phyloP scores from a whole-genome alignment of 2,113 vertebrate species.

The Quiscalus mexicanus region DNA sequence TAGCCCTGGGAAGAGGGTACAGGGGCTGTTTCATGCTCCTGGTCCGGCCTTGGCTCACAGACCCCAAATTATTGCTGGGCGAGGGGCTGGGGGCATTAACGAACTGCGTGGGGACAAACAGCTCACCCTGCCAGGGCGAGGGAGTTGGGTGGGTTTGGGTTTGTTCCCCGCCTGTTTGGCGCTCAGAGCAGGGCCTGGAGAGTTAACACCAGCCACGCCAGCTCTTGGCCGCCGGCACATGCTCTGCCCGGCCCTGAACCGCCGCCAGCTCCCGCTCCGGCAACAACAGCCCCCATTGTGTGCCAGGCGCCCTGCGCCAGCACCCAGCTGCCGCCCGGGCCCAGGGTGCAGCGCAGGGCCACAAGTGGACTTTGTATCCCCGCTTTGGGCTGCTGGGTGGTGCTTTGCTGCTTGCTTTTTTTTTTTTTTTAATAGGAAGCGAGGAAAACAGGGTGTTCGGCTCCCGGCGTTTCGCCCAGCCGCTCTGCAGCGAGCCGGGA shows the following conservation, averaged over 20 bases:
- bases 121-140: background rate
- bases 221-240: background rate
- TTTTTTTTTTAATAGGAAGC: background rate
- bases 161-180: background rate
- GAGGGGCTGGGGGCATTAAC: rapidly evolving
- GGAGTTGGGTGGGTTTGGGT: rapidly evolving
- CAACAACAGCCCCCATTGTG: constrained; percentile 46
- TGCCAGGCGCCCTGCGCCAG: background rate
- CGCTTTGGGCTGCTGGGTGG: background rate
- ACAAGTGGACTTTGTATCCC: constrained; percentile 57
- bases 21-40: rapidly evolving
- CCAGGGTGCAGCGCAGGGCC: background rate
- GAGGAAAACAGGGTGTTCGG: background rate
- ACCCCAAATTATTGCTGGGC: rapidly evolving
- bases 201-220: background rate
- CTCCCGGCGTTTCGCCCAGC: background rate
- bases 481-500: background rate
- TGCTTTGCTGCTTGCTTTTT: background rate
- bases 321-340: constrained; percentile 17
- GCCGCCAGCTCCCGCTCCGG: constrained; percentile 15
- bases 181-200: background rate
- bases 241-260: constrained; percentile 29
- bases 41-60: background rate
- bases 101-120: rapidly evolving
- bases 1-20: background rate